Conservation (phyloP, 2,113 vertebrate species). For the Passer montanus region DNA sequence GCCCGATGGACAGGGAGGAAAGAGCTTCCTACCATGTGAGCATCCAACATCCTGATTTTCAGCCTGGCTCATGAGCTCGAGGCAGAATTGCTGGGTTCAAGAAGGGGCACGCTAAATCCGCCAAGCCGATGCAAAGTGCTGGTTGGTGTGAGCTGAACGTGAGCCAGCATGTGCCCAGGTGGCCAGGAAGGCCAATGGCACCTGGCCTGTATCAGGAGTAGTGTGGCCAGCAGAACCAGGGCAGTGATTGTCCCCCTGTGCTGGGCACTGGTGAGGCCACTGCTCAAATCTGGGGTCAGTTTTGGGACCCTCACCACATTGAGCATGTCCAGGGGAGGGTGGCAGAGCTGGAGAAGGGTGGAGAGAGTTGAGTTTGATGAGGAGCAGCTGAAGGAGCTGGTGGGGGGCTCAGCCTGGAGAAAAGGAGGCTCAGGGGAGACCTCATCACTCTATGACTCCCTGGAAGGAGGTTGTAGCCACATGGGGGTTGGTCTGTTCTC, state of each 20-base stretch:
- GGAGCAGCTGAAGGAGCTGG: not conserved
- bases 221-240: not conserved
- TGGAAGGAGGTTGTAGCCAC: not conserved
- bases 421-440: not conserved
- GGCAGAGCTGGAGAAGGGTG: not conserved
- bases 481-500: not conserved
- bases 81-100: not conserved
- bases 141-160: not conserved
- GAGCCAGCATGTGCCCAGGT: not conserved
- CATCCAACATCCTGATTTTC: not conserved
- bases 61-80: not conserved
- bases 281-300: not conserved
- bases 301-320: not conserved
- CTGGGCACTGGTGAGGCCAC: not conserved
- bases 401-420: not conserved
- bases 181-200: not conserved
- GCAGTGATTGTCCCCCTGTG: not conserved
- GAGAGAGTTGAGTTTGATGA: not conserved
- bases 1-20: slow-evolving; percentile 94
- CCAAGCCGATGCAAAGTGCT: not conserved
- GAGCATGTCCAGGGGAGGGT: not conserved
- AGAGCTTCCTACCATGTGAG: slow-evolving; percentile 95
- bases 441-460: not conserved
- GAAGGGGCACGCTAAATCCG: accelerated
- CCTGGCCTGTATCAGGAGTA: not conserved